Evolutionary conservation across 1,140 invertebrate genomes (phyloP).

Genomic region (Drosophila ercepeae): DNA sequence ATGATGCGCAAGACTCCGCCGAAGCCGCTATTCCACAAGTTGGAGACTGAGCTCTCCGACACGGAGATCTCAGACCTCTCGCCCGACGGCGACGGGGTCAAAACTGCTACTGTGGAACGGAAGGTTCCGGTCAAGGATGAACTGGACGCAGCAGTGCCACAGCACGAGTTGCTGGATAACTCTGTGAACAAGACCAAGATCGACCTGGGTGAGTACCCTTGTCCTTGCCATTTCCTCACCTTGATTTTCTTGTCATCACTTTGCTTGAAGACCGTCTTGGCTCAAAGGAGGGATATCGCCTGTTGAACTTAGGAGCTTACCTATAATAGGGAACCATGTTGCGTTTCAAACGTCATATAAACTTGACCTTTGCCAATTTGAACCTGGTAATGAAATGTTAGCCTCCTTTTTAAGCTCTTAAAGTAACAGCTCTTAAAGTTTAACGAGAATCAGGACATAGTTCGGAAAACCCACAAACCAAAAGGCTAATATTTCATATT

Average conservation of each 20-base stretch:
- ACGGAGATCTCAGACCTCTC: constrained; percentile 89
- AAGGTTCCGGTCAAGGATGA: constrained; percentile 91
- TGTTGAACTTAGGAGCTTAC: too few relatives aligned
- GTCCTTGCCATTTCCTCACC: background rate
- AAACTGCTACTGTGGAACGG: constrained; percentile 90
- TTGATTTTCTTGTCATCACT: background rate
- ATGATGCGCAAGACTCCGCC: constrained; percentile 89
- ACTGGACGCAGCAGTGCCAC: constrained; percentile 93
- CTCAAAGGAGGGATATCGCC: background rate
- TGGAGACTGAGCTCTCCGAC: constrained; percentile 88
- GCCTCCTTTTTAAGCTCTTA: too few relatives aligned
- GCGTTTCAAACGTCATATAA: too few relatives aligned
- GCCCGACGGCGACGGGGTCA: constrained; percentile 88
- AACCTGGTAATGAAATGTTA: too few relatives aligned
- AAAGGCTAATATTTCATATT: too few relatives aligned
- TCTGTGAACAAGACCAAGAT: constrained; percentile 94
- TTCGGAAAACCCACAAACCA: too few relatives aligned
- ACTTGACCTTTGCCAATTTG: too few relatives aligned
- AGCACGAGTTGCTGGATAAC: constrained; percentile 93
- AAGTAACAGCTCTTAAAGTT: too few relatives aligned
- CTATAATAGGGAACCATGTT: too few relatives aligned
- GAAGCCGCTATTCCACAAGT: constrained; percentile 87
- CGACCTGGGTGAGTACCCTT: constrained; percentile 88
- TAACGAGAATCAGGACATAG: too few relatives aligned
- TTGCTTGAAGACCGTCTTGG: background rate